Evolutionary conservation across 2,888 invertebrate genomes (phyloP).

Genomic region (Plebejus melissa): DNA sequence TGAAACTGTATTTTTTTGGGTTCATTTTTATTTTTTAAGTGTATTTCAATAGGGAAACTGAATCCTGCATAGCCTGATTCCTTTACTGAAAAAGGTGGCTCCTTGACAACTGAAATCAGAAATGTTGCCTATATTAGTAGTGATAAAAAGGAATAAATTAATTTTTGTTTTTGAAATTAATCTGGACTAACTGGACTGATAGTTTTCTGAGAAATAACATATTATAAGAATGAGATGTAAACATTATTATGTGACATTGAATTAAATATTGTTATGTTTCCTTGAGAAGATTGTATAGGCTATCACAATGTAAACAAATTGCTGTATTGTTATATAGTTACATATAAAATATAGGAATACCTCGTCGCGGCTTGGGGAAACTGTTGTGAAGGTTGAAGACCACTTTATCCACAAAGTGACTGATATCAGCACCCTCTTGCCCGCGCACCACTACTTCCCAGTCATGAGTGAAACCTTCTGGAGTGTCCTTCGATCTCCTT

Average conservation of each 20-base stretch:
- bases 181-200: not conserved
- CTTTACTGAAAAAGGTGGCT: constrained; percentile 92
- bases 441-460: constrained; percentile 98
- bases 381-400: constrained; percentile 95
- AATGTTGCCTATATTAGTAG: constrained; percentile 16
- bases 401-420: constrained; percentile 94
- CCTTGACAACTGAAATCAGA: constrained; percentile 87
- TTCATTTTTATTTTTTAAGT: constrained; percentile 92
- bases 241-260: not conserved
- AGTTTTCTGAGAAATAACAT: not conserved
- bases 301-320: constrained; percentile 21
- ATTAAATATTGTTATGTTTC: not conserved
- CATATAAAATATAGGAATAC: constrained; percentile 66
- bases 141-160: not conserved
- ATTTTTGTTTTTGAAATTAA: not conserved
- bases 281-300: constrained; percentile 4
- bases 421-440: constrained; percentile 90
- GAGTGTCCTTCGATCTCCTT: constrained; percentile 87
- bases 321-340: not conserved
- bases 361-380: constrained; percentile 94
- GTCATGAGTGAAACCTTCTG: constrained; percentile 97
- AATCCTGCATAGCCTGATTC: constrained; percentile 99
- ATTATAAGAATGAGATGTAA: not conserved
- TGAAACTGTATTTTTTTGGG: constrained; percentile 90
- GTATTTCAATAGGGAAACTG: constrained; percentile 92